Evolutionary conservation across 64 coral and sea anemone species (phyloP).

Genomic region (Platygyra sinensis): DNA sequence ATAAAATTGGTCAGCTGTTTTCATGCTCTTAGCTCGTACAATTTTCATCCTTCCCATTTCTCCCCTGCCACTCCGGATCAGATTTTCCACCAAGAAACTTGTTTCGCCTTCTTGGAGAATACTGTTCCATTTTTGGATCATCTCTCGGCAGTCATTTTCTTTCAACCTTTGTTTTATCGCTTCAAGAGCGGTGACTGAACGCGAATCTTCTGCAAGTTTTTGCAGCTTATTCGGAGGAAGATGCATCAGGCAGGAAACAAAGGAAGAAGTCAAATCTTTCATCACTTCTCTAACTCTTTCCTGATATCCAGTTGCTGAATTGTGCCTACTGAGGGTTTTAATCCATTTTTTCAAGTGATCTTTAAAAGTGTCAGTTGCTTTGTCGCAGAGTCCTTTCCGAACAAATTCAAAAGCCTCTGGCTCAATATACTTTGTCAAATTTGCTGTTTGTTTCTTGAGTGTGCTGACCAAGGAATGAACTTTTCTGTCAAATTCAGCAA

Average conservation of each 20-base stretch:
- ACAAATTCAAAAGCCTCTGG: constrained; percentile 42
- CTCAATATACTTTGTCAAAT: neutral
- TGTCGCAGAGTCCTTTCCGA: neutral
- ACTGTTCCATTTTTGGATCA: neutral
- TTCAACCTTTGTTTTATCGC: neutral
- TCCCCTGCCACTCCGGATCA: constrained; percentile 1
- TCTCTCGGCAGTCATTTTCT: neutral
- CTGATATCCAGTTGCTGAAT: neutral
- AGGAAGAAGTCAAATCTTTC: neutral
- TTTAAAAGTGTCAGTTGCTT: neutral
- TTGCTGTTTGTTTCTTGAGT: neutral
- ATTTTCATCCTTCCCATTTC: constrained; percentile 33
- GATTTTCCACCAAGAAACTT: neutral
- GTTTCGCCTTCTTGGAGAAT: constrained; percentile 16
- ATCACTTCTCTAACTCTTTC: neutral
- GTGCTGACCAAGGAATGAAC: neutral
- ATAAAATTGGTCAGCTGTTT: constrained; percentile 44
- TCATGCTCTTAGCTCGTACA: constrained; percentile 61
- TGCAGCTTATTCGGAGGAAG: neutral
- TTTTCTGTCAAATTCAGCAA: neutral
- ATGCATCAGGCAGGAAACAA: constrained; percentile 33
- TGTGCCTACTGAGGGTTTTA: too few relatives aligned
- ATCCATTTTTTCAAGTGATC: neutral
- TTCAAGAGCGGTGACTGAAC: neutral
- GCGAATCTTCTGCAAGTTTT: neutral